These are phyloP conservation scores for Orientallactaga bullata DNA, from an alignment of 2,113 vertebrate genomes.

Conservation along the genomic window DNA sequence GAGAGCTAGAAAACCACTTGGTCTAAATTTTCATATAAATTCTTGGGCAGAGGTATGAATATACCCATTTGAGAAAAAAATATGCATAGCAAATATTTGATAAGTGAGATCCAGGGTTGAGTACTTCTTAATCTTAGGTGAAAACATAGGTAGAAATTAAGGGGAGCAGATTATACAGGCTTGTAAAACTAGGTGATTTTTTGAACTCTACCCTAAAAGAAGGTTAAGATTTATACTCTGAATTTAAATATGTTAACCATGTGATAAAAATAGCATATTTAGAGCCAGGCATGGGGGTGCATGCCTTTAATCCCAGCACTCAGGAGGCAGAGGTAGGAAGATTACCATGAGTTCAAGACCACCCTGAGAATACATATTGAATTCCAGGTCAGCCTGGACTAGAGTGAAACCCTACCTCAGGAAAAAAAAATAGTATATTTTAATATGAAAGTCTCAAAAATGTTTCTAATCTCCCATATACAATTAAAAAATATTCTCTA, in stretches of 20 bases:
- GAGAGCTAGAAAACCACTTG: neutral
- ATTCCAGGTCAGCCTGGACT: too few relatives aligned
- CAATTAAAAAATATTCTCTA: too few relatives aligned
- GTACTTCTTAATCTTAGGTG: neutral
- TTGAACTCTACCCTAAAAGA: neutral
- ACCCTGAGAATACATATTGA: too few relatives aligned
- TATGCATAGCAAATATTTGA: neutral
- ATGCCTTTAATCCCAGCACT: too few relatives aligned
- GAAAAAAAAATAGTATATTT: too few relatives aligned
- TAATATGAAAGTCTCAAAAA: too few relatives aligned
- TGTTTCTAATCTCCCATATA: too few relatives aligned
- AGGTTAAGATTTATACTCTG: neutral
- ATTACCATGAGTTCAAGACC: too few relatives aligned
- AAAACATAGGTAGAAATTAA: neutral
- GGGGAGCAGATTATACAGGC: neutral
- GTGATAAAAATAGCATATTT: too few relatives aligned
- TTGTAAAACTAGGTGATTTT: neutral
- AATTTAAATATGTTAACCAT: neutral
- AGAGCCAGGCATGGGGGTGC: too few relatives aligned
- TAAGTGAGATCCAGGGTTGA: neutral
- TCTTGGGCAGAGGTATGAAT: neutral
- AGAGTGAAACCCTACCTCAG: too few relatives aligned
- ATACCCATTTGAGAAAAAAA: neutral
- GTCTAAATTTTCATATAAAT: neutral
- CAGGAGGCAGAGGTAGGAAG: too few relatives aligned